Percentiles rank a stretch among this genome's conserved stretches.
Conservation (phyloP, 2,888 invertebrate species). For the Elmis aenea region DNA sequence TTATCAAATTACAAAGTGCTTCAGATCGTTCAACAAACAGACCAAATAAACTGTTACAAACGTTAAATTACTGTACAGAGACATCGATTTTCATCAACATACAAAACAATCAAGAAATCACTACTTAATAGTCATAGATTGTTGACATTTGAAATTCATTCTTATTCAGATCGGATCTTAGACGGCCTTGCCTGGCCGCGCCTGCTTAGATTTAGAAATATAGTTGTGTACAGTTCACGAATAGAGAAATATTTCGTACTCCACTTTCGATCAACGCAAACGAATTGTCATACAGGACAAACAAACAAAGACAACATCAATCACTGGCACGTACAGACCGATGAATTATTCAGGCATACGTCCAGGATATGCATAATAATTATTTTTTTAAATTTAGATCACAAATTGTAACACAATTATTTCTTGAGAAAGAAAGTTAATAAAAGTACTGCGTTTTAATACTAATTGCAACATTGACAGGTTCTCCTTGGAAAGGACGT, state of each 20-base stretch:
- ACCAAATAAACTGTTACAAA: too few species aligned
- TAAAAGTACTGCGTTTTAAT: too few species aligned
- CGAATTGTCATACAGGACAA: neutral
- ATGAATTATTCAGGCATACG: too few species aligned
- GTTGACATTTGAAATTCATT: conserved; percentile 24
- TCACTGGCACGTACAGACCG: too few species aligned
- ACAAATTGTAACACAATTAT: conserved; percentile 12
- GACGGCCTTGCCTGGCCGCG: conserved; percentile 22
- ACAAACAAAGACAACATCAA: neutral
- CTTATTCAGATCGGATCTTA: conserved; percentile 23
- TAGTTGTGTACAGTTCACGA: conserved; percentile 12
- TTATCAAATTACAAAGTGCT: too few species aligned
- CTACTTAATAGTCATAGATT: conserved; percentile 21
- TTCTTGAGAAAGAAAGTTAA: conserved; percentile 10
- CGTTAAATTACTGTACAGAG: too few species aligned
- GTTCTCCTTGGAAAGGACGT: too few species aligned
- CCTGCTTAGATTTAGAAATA: conserved; percentile 21
- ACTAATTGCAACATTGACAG: too few species aligned
- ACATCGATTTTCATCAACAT: too few species aligned
- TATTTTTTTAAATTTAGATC: conserved; percentile 15
- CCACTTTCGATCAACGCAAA: too few species aligned
- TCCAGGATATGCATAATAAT: conserved; percentile 15
- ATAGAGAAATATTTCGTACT: too few species aligned
- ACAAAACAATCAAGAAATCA: conserved; percentile 10
- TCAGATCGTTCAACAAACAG: too few species aligned